Conservation (phyloP, 1,140 invertebrate genomes). For the Atta cephalotes region DNA sequence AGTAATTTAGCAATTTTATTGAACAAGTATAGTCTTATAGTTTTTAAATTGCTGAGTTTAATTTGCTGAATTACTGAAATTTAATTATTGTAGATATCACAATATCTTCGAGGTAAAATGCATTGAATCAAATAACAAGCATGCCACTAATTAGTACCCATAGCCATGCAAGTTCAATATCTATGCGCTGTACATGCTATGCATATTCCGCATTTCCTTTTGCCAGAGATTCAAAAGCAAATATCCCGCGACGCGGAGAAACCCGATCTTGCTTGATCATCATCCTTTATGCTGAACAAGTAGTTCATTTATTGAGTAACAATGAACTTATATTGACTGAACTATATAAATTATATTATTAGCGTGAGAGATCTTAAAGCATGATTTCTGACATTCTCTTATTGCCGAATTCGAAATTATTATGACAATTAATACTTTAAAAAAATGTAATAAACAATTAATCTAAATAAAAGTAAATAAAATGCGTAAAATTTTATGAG, state of each 20-base stretch:
- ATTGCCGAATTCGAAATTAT: not conserved
- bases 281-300: slow-evolving; percentile 10
- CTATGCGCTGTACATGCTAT: not conserved
- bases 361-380: not conserved
- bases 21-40: slow-evolving; percentile 12
- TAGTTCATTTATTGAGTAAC: slow-evolving; percentile 18
- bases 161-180: slow-evolving; percentile 26
- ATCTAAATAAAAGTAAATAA: not conserved
- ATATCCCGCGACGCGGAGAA: not conserved
- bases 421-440: slow-evolving; percentile 1
- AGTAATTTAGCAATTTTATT: not conserved
- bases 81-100: slow-evolving; percentile 17
- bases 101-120: slow-evolving; percentile 6
- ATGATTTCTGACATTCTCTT: not conserved
- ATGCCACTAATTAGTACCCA: slow-evolving; percentile 49
- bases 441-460: not conserved
- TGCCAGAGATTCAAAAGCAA: slow-evolving; percentile 37
- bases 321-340: not conserved
- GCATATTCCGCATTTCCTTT: slow-evolving; percentile 53
- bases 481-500: not conserved
- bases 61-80: slow-evolving; percentile 11
- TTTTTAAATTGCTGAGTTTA: slow-evolving; percentile 2
- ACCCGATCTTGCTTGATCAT: slow-evolving; percentile 24
- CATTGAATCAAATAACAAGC: slow-evolving; percentile 36
- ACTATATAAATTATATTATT: slow-evolving; percentile 14